Conservation (phyloP, 2,113 vertebrate genomes). For the Sigmodon hispidus region DNA sequence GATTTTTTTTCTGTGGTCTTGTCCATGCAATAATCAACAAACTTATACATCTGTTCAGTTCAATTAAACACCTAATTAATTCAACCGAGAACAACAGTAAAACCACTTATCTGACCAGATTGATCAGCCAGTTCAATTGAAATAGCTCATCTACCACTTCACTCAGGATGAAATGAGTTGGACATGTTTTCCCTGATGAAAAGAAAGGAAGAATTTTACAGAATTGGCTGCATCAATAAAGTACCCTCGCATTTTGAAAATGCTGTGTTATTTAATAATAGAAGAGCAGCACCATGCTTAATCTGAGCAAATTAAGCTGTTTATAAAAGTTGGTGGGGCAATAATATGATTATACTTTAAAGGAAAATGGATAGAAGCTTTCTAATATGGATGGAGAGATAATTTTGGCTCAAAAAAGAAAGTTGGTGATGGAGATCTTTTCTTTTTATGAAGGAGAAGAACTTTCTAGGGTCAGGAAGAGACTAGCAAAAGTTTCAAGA, state of each 20-base stretch:
- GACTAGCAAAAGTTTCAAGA: background rate
- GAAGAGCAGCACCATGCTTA: background rate
- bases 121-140: background rate
- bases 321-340: background rate
- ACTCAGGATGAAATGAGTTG: background rate
- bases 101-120: slow-evolving; percentile 22
- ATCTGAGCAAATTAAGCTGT: background rate
- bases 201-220: slow-evolving; percentile 2
- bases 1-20: slow-evolving; percentile 43
- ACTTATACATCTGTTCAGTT: background rate
- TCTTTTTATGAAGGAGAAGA: background rate
- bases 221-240: background rate
- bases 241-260: background rate
- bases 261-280: background rate
- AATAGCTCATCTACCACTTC: background rate
- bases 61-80: slow-evolving; percentile 31
- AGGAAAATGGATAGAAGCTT: background rate
- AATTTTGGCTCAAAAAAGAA: background rate
- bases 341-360: background rate
- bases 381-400: background rate
- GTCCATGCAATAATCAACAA: background rate
- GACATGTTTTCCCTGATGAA: background rate
- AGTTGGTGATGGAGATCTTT: background rate
- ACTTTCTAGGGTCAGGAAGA: background rate
- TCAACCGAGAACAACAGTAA: slow-evolving; percentile 3